Evolutionary conservation across 1,140 invertebrate species (phyloP).

Genomic region (Aphaenogaster floridana): DNA sequence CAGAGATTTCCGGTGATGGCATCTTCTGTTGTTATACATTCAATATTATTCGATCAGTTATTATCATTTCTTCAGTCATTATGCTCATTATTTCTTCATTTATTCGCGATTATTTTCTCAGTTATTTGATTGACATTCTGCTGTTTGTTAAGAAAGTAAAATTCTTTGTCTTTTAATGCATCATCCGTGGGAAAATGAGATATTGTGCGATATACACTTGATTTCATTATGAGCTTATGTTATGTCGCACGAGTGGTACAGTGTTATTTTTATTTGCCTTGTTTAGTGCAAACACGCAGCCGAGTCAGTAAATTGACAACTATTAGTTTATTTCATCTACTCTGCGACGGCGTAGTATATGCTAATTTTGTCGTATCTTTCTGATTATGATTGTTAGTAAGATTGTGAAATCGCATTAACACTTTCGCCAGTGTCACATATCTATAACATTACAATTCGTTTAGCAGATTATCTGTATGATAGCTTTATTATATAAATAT

Average conservation of each 20-base stretch:
- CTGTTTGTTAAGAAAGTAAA: background rate
- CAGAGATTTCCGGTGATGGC: background rate
- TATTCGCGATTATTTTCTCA: constrained; percentile 8
- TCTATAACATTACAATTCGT: background rate
- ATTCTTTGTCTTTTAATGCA: background rate
- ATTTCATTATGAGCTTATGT: constrained; percentile 27
- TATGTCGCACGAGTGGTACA: background rate
- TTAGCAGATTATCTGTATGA: background rate
- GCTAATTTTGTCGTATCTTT: constrained; percentile 6
- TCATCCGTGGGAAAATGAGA: background rate
- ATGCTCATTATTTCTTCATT: background rate
- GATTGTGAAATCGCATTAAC: constrained; percentile 11
- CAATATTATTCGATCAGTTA: background rate
- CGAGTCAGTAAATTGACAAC: constrained; percentile 7
- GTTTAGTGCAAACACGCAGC: constrained; percentile 13
- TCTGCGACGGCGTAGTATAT: background rate
- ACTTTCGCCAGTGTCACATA: background rate
- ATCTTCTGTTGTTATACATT: background rate
- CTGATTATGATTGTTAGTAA: background rate
- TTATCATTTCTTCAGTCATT: background rate
- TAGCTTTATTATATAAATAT: background rate
- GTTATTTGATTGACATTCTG: background rate
- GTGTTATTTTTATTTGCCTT: background rate
- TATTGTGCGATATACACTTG: constrained; percentile 11
- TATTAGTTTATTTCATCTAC: constrained; percentile 5